Conservation (phyloP, 64 coral and sea anemone species). For the Actinia equina region DNA sequence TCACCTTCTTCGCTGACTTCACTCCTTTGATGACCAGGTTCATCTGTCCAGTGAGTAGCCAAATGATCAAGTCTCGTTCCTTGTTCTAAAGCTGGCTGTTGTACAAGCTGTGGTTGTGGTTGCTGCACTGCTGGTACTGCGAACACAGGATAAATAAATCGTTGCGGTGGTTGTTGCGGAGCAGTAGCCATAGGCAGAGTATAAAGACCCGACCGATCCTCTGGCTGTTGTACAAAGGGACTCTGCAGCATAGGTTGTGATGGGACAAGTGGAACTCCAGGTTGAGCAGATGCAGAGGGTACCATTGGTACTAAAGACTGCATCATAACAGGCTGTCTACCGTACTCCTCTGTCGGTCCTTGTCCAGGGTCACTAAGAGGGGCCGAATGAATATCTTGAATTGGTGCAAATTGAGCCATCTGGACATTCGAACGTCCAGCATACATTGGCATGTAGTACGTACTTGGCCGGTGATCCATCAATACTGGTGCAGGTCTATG, state of each 20-base stretch:
- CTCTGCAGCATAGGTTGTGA: conserved; percentile 35
- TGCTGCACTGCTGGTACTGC: not conserved
- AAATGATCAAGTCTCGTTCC: not conserved
- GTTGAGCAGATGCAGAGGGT: not conserved
- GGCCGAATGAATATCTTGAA: not conserved
- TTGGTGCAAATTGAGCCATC: conserved; percentile 7
- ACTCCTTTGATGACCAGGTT: conserved; percentile 57
- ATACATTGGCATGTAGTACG: conserved; percentile 22
- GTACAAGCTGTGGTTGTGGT: not conserved
- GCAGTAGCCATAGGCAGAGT: not conserved
- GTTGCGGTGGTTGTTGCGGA: not conserved
- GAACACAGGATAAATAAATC: not conserved
- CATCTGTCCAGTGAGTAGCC: conserved; percentile 47
- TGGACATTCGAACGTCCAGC: not conserved
- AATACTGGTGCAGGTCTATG: conserved; percentile 19
- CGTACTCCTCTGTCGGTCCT: not conserved
- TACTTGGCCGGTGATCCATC: conserved; percentile 22
- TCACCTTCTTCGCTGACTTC: conserved; percentile 35
- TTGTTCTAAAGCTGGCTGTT: not conserved
- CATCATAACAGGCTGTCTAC: not conserved
- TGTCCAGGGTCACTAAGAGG: not conserved
- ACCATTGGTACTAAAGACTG: not conserved
- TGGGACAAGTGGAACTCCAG: not conserved
- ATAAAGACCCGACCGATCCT: not conserved
- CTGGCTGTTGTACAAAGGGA: not conserved